phyloP scores from a whole-genome alignment of 2,113 vertebrate species.

The Alethe diademata region DNA sequence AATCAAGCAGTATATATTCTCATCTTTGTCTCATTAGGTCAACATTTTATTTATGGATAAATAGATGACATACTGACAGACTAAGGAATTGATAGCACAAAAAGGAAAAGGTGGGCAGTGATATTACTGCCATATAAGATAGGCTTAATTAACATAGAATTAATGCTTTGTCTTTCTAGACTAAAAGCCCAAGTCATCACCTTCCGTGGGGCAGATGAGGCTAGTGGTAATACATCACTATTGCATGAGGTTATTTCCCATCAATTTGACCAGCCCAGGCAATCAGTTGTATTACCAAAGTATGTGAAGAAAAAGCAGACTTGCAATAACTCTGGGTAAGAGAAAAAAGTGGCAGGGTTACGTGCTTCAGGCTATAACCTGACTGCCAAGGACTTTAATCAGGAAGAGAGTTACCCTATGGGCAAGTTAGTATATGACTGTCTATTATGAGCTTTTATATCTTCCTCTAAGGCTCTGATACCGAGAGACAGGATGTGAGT shows the following conservation, averaged over 20 bases:
- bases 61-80: neutral
- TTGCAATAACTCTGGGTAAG: neutral
- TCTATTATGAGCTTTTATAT: neutral
- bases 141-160: neutral
- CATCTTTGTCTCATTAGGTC: neutral
- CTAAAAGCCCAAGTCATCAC: neutral
- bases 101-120: neutral
- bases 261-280: neutral
- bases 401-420: constrained; percentile 4
- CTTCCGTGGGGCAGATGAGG: neutral
- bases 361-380: neutral
- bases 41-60: neutral
- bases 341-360: neutral
- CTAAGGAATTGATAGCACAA: neutral
- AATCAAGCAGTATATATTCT: neutral
- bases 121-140: neutral
- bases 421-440: neutral
- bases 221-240: neutral
- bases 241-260: neutral
- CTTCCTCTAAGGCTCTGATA: constrained; percentile 29
- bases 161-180: neutral
- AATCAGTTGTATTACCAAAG: neutral
- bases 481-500: constrained; percentile 28
- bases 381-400: neutral
- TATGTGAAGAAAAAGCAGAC: neutral